phyloP scores from a whole-genome alignment of 1,140 invertebrate genomes.

The Triops longicaudatus region DNA sequence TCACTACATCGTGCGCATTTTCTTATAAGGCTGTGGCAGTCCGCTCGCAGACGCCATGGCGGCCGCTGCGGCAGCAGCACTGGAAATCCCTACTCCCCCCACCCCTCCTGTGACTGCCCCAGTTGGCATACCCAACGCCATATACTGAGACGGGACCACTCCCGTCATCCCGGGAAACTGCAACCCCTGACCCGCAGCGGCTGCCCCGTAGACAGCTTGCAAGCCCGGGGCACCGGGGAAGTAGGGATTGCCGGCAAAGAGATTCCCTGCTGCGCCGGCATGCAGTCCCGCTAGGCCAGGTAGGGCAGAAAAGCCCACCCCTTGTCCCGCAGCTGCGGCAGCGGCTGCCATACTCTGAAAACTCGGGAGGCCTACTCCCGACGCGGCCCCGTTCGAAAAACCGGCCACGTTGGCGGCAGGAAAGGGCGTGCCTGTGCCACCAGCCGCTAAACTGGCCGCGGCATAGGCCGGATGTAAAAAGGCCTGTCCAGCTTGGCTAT shows the following conservation, averaged over 20 bases:
- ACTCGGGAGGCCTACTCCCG: neutral
- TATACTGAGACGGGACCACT: slow-evolving; percentile 27
- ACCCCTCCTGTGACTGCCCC: slow-evolving; percentile 30
- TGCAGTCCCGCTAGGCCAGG: neutral
- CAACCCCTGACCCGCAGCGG: neutral
- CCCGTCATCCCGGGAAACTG: neutral
- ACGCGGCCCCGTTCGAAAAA: neutral
- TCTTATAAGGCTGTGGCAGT: slow-evolving; percentile 21
- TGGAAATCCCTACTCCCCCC: slow-evolving; percentile 30
- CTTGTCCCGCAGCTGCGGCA: slow-evolving; percentile 24
- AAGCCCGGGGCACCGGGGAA: neutral
- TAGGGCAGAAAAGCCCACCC: neutral
- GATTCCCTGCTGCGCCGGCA: neutral
- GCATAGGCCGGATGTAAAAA: neutral
- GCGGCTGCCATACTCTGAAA: slow-evolving; percentile 31
- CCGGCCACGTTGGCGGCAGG: neutral
- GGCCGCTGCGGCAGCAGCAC: slow-evolving; percentile 38
- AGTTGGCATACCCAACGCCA: slow-evolving; percentile 37
- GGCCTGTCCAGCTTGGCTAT: neutral
- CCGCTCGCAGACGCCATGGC: slow-evolving; percentile 16
- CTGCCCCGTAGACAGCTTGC: slow-evolving; percentile 18
- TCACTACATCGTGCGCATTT: slow-evolving; percentile 19
- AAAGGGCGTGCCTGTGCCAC: neutral
- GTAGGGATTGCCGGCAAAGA: slow-evolving; percentile 5
- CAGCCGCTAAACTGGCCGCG: slow-evolving; percentile 41